These are phyloP conservation scores for Penelope pileata DNA, from an alignment of 2,113 vertebrate species.

Conservation along the genomic window DNA sequence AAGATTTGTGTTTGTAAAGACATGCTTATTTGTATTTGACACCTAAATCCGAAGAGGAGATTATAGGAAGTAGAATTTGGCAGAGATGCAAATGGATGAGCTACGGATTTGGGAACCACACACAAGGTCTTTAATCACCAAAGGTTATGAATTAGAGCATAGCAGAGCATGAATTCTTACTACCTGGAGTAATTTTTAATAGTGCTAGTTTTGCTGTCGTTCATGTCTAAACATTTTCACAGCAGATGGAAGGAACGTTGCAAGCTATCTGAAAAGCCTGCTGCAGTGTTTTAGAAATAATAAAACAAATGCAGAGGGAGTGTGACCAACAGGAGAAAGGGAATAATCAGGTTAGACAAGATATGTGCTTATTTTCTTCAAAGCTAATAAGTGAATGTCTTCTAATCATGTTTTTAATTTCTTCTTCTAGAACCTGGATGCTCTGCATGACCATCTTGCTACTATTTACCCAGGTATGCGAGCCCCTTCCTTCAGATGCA, in stretches of 20 bases:
- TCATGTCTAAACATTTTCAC: neutral
- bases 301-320: neutral
- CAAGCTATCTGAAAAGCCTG: neutral
- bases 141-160: neutral
- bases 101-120: neutral
- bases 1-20: neutral
- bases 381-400: neutral
- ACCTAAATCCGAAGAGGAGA: neutral
- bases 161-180: neutral
- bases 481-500: conserved; percentile 96
- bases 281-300: neutral
- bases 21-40: neutral
- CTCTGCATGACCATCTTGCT: conserved; percentile 96
- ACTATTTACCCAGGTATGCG: conserved; percentile 99
- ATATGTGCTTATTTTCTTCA: neutral
- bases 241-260: neutral
- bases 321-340: neutral
- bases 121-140: neutral
- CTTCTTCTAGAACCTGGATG: conserved; percentile 90
- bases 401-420: neutral
- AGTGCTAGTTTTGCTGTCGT: neutral
- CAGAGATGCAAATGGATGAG: neutral
- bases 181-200: neutral
- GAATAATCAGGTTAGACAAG: neutral
- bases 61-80: neutral